Base-by-base conservation (phyloP, 2,888 invertebrate genomes). In the Parnassius mnemosyne region DNA sequence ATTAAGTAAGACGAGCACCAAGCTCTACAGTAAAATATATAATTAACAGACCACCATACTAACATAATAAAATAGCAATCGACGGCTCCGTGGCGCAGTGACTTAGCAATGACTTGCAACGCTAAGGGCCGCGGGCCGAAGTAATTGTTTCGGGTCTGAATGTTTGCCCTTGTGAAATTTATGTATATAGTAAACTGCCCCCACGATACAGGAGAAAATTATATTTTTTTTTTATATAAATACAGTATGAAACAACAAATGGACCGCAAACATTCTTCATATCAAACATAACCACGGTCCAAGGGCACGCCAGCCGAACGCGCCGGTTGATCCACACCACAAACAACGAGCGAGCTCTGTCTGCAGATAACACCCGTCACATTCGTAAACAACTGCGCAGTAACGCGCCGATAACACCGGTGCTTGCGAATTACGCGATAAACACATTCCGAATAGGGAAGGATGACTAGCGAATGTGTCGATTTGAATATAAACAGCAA, bases 321-420 rank as follows among this genome's bases (percentile, higher is more conserved):
- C 52, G 52, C 34, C 9, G 12, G 52, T 44, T 11, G 34, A 58
- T 58, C 52, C 52, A 34, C 44, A 12, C 44, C 10, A 44, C 54
- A 44, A 52, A 52, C 52, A 34, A 3, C 20, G 41, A 7, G 43
- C 58, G 42, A 41, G 10, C 51, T 25, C 44, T 9, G 49, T 10
- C 44, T 16, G 46, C 34, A 41, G 61, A 61, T 61, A 61, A 52
- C 61, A 20, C 46, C 13, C 50, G 51, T 42, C 53, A 59, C 53
- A 16, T 10, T 46, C 42, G 9, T 34, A 43, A 46, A 34, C 54
- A 54, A 61, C 56, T 56, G 61, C 56, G 61, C 61, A 56, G 46
- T 52, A 47, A 52, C 46, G 41, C 3, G 25, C 44, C 16, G 61
- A 61, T 61, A 61, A 61, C 50, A 47, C 25, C 25, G 11, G 34